These are phyloP conservation scores for Augochlorella aurata DNA, from an alignment of 2,888 invertebrate species.

Conservation along the genomic window DNA sequence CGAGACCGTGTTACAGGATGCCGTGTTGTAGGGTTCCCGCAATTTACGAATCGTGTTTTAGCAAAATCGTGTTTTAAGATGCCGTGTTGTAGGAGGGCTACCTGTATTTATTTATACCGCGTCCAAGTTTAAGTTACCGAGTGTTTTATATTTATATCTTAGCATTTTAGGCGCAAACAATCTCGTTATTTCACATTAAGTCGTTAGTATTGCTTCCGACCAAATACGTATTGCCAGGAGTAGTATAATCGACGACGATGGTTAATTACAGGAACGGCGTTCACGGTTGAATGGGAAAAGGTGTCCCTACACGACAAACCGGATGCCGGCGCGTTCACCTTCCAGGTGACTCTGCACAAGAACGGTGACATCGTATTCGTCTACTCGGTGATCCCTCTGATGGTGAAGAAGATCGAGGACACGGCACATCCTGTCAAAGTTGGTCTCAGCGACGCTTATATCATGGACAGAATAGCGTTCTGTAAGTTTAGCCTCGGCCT, in stretches of 20 bases:
- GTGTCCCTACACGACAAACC: slow-evolving; percentile 92
- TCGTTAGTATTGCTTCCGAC: too few relatives aligned
- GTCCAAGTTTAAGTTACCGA: too few relatives aligned
- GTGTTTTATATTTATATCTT: too few relatives aligned
- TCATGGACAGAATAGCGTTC: slow-evolving; percentile 92
- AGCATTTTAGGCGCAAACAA: too few relatives aligned
- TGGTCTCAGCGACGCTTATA: slow-evolving; percentile 98
- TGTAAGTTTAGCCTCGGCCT: slow-evolving; percentile 85
- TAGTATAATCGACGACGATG: background rate
- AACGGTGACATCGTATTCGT: slow-evolving; percentile 96
- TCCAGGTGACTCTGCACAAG: slow-evolving; percentile 93
- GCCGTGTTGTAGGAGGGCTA: too few relatives aligned
- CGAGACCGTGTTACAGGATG: too few relatives aligned
- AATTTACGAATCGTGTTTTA: too few relatives aligned
- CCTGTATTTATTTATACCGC: too few relatives aligned
- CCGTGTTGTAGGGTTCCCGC: background rate
- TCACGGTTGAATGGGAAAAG: slow-evolving; percentile 97
- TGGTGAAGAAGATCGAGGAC: slow-evolving; percentile 90
- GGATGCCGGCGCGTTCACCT: slow-evolving; percentile 91
- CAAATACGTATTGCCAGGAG: too few relatives aligned
- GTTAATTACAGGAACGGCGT: slow-evolving; percentile 87
- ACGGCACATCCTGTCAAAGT: slow-evolving; percentile 97
- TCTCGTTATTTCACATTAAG: too few relatives aligned
- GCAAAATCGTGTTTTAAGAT: too few relatives aligned
- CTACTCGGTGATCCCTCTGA: slow-evolving; percentile 92